A percentile compares a stretch with the other conserved stretches of the same genome.
These are phyloP conservation scores for Pelodytes ibericus DNA, from an alignment of 2,797 vertebrate species.

Conservation along the genomic window DNA sequence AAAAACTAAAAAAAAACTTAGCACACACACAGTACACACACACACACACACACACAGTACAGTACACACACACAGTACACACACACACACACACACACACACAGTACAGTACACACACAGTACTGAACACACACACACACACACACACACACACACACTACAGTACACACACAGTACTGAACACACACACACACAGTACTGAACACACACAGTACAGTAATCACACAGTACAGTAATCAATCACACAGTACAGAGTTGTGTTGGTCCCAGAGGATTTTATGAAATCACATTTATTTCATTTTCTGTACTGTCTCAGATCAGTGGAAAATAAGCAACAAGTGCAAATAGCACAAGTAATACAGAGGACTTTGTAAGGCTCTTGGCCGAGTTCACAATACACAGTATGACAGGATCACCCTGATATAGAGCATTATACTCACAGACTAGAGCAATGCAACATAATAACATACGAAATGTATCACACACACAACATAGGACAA, in stretches of 20 bases:
- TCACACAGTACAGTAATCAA: no score
- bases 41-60: neutral
- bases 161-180: neutral
- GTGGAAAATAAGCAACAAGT: neutral
- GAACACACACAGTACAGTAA: no score
- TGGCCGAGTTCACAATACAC: neutral
- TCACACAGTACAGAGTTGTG: no score
- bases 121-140: neutral
- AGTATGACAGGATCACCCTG: no score
- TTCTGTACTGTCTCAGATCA: no score
- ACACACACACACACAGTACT: neutral
- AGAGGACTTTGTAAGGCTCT: neutral
- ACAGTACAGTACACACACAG: neutral
- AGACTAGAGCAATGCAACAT: no score
- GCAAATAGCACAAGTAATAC: neutral
- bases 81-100: neutral
- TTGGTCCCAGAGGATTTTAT: no score
- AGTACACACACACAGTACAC: neutral
- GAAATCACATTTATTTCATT: no score
- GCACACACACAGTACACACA: neutral
- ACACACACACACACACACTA: neutral
- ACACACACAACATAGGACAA: no score
- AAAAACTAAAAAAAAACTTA: no score
- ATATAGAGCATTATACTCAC: no score
- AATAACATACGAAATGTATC: no score